phyloP scores from a whole-genome alignment of 64 coral and sea anemone species.

The Cladopsammia gracilis region DNA sequence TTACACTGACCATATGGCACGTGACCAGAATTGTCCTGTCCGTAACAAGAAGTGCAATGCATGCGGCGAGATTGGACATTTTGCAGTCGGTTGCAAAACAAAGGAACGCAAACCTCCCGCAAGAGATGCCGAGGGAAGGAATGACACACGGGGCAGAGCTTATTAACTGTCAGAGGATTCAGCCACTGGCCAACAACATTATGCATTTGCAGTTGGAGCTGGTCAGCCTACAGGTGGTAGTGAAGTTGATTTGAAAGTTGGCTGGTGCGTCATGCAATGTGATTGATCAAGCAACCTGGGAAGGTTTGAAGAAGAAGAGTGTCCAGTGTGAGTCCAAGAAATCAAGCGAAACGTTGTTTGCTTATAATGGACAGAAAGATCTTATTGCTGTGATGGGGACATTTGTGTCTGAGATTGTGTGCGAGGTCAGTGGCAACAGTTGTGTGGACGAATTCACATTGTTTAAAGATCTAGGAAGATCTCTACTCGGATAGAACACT shows the following conservation, averaged over 20 bases:
- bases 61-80: constrained; percentile 48
- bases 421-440: no score
- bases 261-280: not conserved
- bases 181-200: constrained; percentile 54
- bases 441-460: no score
- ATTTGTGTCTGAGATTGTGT: no score
- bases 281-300: not conserved
- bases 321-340: no score
- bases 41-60: no score
- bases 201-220: constrained; percentile 57
- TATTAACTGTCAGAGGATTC: constrained; percentile 33
- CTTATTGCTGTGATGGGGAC: no score
- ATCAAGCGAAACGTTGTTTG: no score
- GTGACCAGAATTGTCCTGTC: no score
- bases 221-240: constrained; percentile 32
- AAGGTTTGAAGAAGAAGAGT: no score
- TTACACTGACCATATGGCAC: no score
- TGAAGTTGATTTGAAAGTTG: not conserved
- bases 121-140: constrained; percentile 52
- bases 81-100: constrained; percentile 60
- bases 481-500: no score
- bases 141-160: constrained; percentile 34
- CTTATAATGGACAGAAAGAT: no score
- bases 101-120: constrained; percentile 45
- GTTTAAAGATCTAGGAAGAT: constrained; percentile 1